Evolutionary conservation across 2,113 vertebrate genomes (phyloP).

Genomic region (Xenus cinereus): DNA sequence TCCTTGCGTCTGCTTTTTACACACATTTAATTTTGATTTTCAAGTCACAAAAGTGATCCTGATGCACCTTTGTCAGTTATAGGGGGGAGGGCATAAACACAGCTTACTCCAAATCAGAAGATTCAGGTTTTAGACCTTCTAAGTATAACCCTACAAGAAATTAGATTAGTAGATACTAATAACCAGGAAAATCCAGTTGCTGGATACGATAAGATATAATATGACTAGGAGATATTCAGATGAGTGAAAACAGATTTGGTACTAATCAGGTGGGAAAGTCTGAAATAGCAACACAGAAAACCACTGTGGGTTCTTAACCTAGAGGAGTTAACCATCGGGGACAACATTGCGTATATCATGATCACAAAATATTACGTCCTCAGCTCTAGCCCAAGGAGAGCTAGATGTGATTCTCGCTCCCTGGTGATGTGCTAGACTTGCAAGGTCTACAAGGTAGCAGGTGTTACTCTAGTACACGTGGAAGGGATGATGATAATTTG

Average conservation of each 20-base stretch:
- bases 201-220: background rate
- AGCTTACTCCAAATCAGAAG: background rate
- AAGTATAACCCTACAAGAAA: background rate
- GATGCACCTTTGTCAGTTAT: background rate
- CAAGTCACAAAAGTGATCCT: background rate
- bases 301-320: background rate
- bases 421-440: background rate
- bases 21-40: background rate
- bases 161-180: background rate
- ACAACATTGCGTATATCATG: background rate
- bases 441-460: background rate
- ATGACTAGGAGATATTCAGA: background rate
- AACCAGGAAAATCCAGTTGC: background rate
- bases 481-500: background rate
- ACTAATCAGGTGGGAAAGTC: background rate
- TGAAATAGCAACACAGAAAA: background rate
- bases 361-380: background rate
- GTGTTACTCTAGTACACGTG: background rate
- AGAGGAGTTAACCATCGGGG: background rate
- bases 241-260: background rate
- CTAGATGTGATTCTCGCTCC: background rate
- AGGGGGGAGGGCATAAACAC: background rate
- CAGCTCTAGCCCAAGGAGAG: background rate
- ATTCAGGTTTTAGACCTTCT: background rate
- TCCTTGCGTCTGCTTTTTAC: background rate